Base-by-base conservation (phyloP, 2,113 vertebrate genomes). In the Polyodon spathula region DNA sequence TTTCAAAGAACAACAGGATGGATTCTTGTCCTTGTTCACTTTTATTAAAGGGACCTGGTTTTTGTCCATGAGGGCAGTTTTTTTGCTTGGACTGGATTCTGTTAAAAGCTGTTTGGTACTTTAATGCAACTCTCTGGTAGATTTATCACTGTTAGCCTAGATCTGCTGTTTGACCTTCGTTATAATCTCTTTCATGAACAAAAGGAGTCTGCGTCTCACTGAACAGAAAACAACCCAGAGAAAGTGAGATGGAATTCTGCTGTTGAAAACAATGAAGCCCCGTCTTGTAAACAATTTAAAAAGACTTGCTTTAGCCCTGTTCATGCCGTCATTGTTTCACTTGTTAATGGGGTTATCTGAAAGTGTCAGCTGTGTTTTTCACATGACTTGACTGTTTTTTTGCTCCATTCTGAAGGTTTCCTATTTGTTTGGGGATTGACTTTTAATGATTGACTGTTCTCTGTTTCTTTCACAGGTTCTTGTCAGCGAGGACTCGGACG, bases 401-500 rank as follows among this genome's bases (percentile, higher is more conserved):
- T 10, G 10, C 11, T 50, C 46, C 46, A 50, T 50, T 50, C 11
- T 14, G n/a, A 50, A 4, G 46, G 1, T n/a, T 50, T 50, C 8
- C 11, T 2, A 40, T 9, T 8, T 7, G 54, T 37, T 37, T 2
- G 15, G 48, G 48, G 48, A 12, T 14, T 14, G 48, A 40, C 15
- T 15, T 14, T 7, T 16, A 7, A 40, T 10, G 40, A 44, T 27
- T 17, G 14, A 15, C 15, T 50, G 8, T 12, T 52, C 37, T 53
- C 14, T 43, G 37, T 64, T 27, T 67, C 6, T 58, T 37, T 10
- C 62, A 1, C 81, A 99, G 96, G 96, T 99, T 0, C 74, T 97
- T 60, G 87, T 98, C 81, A 97, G 92, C 0, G 95, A 99, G 68
- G 96, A 98, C 68, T 93, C 92, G 0, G 94, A 97, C 38, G 94